Evolutionary conservation across 2,888 invertebrate species (phyloP).

Genomic region (Nasonia oneida): DNA sequence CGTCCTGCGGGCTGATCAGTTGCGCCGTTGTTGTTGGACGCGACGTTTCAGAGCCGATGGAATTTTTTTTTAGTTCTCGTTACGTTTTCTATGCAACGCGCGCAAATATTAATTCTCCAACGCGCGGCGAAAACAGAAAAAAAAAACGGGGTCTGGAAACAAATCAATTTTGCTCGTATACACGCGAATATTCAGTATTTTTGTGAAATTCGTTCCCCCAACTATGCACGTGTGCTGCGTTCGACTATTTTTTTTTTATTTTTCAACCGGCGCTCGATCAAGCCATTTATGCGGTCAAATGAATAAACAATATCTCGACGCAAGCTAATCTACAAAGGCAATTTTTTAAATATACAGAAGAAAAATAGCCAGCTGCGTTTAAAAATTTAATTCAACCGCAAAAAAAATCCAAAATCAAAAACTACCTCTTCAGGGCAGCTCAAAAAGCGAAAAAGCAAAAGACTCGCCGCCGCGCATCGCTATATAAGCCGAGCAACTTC

Average conservation of each 20-base stretch:
- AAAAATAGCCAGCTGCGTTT: neutral
- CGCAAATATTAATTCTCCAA: neutral
- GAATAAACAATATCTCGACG: neutral
- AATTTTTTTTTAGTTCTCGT: neutral
- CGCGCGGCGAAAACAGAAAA: neutral
- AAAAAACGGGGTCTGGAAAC: neutral
- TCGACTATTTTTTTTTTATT: neutral
- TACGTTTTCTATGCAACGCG: neutral
- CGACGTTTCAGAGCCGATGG: neutral
- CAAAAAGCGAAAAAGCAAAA: neutral
- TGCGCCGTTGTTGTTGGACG: neutral
- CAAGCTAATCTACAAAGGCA: neutral
- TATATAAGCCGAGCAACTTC: conserved; percentile 1
- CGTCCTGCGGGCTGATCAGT: neutral
- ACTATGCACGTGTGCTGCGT: neutral
- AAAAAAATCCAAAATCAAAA: neutral
- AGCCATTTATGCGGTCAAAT: neutral
- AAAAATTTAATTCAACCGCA: neutral
- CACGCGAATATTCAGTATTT: neutral
- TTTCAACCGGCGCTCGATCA: neutral
- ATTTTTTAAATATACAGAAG: neutral
- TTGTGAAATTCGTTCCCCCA: neutral
- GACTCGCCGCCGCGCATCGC: neutral
- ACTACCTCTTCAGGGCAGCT: neutral
- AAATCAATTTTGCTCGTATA: neutral